Conservation (phyloP, 1,140 invertebrate genomes). For the Odontomachus brunneus region DNA sequence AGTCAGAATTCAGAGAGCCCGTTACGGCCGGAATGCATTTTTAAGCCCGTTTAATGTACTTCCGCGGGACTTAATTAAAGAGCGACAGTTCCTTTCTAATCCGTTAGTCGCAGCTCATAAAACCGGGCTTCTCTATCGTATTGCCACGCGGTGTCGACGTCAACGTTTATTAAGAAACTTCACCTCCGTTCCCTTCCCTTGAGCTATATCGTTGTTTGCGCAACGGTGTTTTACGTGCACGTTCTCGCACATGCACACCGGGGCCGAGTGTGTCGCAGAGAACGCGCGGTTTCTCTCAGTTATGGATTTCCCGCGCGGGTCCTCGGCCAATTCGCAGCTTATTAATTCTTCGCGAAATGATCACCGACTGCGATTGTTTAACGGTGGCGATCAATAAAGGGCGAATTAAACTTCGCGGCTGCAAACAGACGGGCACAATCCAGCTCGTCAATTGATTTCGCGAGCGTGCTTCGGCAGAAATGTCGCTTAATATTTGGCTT, state of each 20-base stretch:
- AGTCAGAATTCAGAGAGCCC: not conserved
- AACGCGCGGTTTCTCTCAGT: not conserved
- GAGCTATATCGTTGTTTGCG: not conserved
- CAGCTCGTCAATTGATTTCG: not conserved
- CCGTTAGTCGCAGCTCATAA: slow-evolving; percentile 47
- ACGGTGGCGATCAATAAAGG: not conserved
- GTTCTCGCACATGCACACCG: not conserved
- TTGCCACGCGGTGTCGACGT: slow-evolving; percentile 54
- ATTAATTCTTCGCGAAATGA: slow-evolving; percentile 13
- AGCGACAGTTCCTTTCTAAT: slow-evolving; percentile 31
- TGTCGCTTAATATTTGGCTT: no score
- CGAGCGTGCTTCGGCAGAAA: no score
- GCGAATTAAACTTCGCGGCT: not conserved
- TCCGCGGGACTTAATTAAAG: slow-evolving; percentile 37
- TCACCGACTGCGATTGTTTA: not conserved
- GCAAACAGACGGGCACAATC: not conserved
- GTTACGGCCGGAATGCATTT: not conserved
- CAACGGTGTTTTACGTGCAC: slow-evolving; percentile 30
- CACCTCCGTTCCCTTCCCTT: not conserved
- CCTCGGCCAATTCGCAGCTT: not conserved
- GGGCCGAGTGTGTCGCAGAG: slow-evolving; percentile 3
- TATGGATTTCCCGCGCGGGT: slow-evolving; percentile 10
- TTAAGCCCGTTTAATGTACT: slow-evolving; percentile 9
- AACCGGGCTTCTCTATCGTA: slow-evolving; percentile 42
- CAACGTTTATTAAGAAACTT: slow-evolving; percentile 60